Evolutionary conservation across 2,797 vertebrate genomes (phyloP).

Genomic region (Carapus acus): DNA sequence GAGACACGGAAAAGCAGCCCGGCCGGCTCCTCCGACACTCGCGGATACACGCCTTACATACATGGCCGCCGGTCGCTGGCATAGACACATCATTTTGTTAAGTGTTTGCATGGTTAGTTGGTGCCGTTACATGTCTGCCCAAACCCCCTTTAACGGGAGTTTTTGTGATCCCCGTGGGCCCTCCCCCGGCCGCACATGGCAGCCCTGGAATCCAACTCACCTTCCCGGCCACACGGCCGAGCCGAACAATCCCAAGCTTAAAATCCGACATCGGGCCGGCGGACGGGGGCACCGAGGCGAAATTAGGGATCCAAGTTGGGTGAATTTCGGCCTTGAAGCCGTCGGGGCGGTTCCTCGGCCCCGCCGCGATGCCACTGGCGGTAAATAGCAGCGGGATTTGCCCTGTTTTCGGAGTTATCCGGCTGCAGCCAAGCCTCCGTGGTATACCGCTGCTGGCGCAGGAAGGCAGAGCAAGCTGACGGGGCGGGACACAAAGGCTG

Average conservation of each 20-base stretch:
- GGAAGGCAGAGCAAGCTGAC: slow-evolving; percentile 51
- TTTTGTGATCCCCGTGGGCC: slow-evolving; percentile 60
- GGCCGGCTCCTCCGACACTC: slow-evolving; percentile 33
- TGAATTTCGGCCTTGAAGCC: slow-evolving; percentile 27
- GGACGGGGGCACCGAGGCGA: slow-evolving; percentile 39
- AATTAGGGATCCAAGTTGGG: slow-evolving; percentile 39
- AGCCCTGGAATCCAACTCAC: slow-evolving; percentile 77
- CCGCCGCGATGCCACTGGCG: slow-evolving; percentile 57
- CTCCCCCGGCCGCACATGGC: slow-evolving; percentile 77
- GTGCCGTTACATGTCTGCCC: not conserved
- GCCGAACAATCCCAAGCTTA: slow-evolving; percentile 95
- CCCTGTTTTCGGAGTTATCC: slow-evolving; percentile 63
- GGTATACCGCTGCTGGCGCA: slow-evolving; percentile 73
- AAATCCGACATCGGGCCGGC: slow-evolving; percentile 90
- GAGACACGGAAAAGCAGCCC: slow-evolving; percentile 30
- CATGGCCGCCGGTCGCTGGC: not conserved
- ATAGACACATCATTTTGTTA: not conserved
- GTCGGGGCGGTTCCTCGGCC: slow-evolving; percentile 67
- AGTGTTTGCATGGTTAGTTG: not conserved
- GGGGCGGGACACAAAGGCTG: slow-evolving; percentile 31
- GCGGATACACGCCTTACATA: too few relatives aligned
- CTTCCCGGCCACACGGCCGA: slow-evolving; percentile 98
- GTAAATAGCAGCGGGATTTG: slow-evolving; percentile 48
- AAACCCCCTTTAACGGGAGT: slow-evolving; percentile 21
- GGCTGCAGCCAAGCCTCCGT: slow-evolving; percentile 70